These are phyloP conservation scores for Leptodactylus fuscus DNA, from an alignment of 2,113 vertebrate species.

Conservation along the genomic window DNA sequence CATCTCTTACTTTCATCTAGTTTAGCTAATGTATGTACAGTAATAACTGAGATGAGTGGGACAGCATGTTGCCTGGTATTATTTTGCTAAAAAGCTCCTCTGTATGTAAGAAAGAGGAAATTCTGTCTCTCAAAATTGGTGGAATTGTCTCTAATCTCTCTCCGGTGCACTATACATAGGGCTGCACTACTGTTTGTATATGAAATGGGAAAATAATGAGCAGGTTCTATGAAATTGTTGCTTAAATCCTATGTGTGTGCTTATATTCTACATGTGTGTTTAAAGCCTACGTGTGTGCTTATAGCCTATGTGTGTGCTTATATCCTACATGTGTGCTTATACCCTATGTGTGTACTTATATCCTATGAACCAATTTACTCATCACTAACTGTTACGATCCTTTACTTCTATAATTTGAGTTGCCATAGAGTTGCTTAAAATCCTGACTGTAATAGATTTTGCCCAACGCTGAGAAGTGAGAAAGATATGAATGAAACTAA, in stretches of 20 bases:
- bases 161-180: conserved; percentile 13
- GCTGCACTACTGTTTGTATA: conserved; percentile 26
- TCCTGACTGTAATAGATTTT: too few relatives aligned
- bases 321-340: too few relatives aligned
- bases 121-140: not conserved
- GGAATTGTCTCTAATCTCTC: conserved; percentile 22
- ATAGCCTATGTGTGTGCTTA: too few relatives aligned
- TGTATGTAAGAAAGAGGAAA: conserved; percentile 30
- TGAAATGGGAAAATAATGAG: conserved; percentile 47
- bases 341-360: too few relatives aligned
- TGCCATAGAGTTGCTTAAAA: too few relatives aligned
- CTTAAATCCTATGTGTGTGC: conserved; percentile 19
- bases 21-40: conserved; percentile 3
- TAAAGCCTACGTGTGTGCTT: too few relatives aligned
- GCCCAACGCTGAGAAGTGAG: too few relatives aligned
- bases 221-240: conserved; percentile 16
- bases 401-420: too few relatives aligned
- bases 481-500: too few relatives aligned
- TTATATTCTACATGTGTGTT: too few relatives aligned
- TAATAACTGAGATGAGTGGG: not conserved
- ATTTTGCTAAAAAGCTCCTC: conserved; percentile 24
- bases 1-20: not conserved
- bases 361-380: too few relatives aligned
- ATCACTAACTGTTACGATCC: too few relatives aligned
- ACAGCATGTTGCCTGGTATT: conserved; percentile 14